A percentile compares a stretch with the other conserved stretches of the same genome.
Conservation (phyloP, 23 tunicate species). For the Ascidia mentula region DNA sequence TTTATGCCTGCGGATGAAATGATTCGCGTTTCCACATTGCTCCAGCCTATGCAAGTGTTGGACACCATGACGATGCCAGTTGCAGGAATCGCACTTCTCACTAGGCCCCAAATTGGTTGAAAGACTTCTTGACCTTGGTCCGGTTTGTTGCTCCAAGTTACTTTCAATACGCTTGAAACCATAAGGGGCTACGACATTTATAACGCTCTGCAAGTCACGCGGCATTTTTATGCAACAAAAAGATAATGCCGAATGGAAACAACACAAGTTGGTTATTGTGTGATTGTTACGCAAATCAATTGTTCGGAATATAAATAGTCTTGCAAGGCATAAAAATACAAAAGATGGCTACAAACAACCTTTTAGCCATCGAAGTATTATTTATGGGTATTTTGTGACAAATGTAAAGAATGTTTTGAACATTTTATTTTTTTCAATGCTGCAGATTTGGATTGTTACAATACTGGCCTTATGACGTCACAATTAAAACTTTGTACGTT, state of each 20-base stretch:
- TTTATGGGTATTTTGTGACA: too few species aligned
- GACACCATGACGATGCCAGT: neutral
- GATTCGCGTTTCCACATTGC: neutral
- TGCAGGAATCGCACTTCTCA: too few species aligned
- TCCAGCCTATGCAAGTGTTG: neutral
- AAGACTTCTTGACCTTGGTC: neutral
- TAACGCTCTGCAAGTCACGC: neutral
- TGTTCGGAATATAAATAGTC: too few species aligned
- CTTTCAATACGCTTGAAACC: neutral
- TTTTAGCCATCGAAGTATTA: too few species aligned
- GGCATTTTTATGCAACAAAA: conserved; percentile 2
- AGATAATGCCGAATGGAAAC: neutral
- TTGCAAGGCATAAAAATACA: too few species aligned
- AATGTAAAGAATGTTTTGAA: too few species aligned
- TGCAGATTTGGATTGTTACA: too few species aligned
- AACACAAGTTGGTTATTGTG: neutral
- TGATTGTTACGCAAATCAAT: neutral
- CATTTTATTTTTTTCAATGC: too few species aligned
- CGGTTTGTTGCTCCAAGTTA: too few species aligned
- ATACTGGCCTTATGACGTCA: too few species aligned
- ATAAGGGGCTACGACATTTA: neutral
- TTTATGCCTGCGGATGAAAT: neutral
- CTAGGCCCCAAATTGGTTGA: neutral
- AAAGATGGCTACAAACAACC: too few species aligned
- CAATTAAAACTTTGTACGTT: too few species aligned